These are phyloP conservation scores for Cactoblastis cactorum DNA, from an alignment of 2,888 invertebrate species.

Conservation along the genomic window DNA sequence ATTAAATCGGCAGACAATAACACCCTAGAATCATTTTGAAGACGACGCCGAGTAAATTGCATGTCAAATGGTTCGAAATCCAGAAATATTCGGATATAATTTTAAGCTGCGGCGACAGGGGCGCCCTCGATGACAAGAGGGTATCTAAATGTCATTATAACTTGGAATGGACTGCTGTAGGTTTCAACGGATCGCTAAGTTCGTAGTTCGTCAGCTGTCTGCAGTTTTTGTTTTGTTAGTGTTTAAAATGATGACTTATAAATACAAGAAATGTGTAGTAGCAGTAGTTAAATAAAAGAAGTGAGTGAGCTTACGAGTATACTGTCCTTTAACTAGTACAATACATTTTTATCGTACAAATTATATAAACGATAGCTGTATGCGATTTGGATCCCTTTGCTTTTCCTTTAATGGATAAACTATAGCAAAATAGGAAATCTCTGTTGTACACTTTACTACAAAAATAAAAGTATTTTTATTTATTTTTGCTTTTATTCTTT, in stretches of 20 bases:
- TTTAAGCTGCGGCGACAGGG: constrained; percentile 20
- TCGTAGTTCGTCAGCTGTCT: background rate
- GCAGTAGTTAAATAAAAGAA: no score
- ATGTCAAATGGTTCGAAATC: constrained; percentile 68
- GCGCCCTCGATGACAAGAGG: constrained; percentile 56
- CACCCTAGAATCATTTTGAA: constrained; percentile 54
- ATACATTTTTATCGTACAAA: no score
- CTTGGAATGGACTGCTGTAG: constrained; percentile 55
- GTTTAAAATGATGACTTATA: background rate
- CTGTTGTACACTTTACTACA: no score
- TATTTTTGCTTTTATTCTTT: no score
- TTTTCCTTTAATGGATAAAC: no score
- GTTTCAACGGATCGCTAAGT: constrained; percentile 37
- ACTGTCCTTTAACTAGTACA: no score
- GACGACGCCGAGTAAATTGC: constrained; percentile 59
- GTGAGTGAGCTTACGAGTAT: no score
- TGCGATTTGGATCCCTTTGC: no score
- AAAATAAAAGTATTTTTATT: no score
- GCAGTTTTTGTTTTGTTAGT: constrained; percentile 44
- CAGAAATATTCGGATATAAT: constrained; percentile 61
- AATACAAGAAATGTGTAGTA: no score
- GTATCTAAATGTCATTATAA: constrained; percentile 78
- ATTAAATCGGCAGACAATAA: constrained; percentile 63
- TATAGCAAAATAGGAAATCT: no score
- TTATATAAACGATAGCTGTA: no score